Evolutionary conservation across 2,888 invertebrate genomes (phyloP).

Genomic region (Drosophila suboccidentalis): DNA sequence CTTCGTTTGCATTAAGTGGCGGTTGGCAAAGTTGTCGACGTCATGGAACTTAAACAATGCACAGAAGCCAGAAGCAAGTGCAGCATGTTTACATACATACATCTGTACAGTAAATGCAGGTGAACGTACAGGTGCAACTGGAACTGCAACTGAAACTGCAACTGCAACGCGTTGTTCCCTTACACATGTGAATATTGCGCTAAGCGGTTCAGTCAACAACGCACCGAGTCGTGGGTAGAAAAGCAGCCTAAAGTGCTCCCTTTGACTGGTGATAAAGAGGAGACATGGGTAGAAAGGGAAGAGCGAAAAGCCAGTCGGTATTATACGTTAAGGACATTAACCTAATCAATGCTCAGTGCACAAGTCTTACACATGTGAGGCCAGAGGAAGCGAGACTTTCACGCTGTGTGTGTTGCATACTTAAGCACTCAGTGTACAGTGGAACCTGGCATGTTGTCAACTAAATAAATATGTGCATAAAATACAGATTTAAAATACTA

Average conservation of each 20-base stretch:
- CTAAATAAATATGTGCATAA: background rate
- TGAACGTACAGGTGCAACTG: slow-evolving; percentile 26
- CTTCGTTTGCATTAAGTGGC: slow-evolving; percentile 75
- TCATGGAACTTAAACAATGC: slow-evolving; percentile 75
- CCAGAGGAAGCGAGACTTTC: slow-evolving; percentile 1
- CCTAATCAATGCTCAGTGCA: slow-evolving; percentile 72
- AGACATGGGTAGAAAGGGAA: background rate
- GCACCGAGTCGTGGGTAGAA: background rate
- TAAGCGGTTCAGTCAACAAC: slow-evolving; percentile 26
- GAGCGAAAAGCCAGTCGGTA: slow-evolving; percentile 52
- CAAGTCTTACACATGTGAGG: slow-evolving; percentile 10
- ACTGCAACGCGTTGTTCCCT: slow-evolving; percentile 35
- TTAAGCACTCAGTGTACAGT: background rate
- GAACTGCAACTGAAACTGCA: background rate
- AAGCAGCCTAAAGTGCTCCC: slow-evolving; percentile 48
- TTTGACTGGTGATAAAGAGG: slow-evolving; percentile 39
- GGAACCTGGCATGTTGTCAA: background rate
- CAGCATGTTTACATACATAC: background rate
- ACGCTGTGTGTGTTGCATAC: slow-evolving; percentile 4
- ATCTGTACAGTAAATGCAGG: slow-evolving; percentile 11
- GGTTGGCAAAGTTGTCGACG: slow-evolving; percentile 76
- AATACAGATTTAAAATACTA: background rate
- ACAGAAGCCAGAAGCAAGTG: slow-evolving; percentile 35
- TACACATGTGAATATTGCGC: slow-evolving; percentile 33
- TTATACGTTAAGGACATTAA: slow-evolving; percentile 75